phyloP scores from a whole-genome alignment of 2,888 invertebrate genomes.

The Molanna angustata region DNA sequence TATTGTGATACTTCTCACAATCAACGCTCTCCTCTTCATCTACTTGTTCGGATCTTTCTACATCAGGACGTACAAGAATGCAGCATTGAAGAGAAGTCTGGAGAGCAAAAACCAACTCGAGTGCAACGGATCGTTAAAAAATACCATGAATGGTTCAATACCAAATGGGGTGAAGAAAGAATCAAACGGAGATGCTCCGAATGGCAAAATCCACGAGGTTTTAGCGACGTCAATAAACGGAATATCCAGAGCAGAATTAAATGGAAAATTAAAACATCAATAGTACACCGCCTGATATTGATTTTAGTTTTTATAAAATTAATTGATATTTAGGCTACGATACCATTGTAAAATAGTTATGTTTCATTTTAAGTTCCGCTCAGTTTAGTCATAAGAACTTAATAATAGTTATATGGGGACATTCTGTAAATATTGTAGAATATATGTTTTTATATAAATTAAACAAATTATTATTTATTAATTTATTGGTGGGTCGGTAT shows the following conservation, averaged over 20 bases:
- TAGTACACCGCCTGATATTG: neutral
- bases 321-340: no score
- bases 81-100: neutral
- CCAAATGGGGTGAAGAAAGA: neutral
- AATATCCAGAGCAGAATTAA: neutral
- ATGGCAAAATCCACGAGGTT: slow-evolving; percentile 5
- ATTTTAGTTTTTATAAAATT: no score
- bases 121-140: neutral
- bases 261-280: slow-evolving; percentile 11
- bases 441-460: no score
- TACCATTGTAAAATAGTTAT: no score
- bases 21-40: slow-evolving; percentile 69
- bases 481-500: no score
- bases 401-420: no score
- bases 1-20: slow-evolving; percentile 62
- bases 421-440: no score
- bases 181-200: neutral
- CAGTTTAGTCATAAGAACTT: no score
- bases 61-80: slow-evolving; percentile 60
- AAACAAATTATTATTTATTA: no score
- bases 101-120: neutral
- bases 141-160: neutral
- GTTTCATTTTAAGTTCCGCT: no score
- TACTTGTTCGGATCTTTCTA: slow-evolving; percentile 80
- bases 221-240: slow-evolving; percentile 7